Evolutionary conservation across 1,140 invertebrate species (phyloP), one percentile per base, ranked within the genome.

Genomic region (Zaprionus taronus): DNA sequence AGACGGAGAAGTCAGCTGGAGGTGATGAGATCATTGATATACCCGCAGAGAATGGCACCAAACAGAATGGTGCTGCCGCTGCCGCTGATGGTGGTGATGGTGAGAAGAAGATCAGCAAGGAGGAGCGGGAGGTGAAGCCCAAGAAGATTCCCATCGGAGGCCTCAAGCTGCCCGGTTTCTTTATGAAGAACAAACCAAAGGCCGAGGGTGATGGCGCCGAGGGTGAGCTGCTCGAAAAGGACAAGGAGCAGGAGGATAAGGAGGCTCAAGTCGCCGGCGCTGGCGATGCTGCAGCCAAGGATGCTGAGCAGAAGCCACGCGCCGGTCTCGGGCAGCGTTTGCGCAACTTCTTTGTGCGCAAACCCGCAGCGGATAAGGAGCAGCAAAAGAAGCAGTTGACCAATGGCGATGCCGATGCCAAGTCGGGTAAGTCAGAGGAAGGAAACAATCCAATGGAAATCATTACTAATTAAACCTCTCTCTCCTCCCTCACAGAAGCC

Each of bases 131-230:
- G 91, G 95, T 95, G 2, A 96, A 96, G 81, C 96, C 95, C 9
- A 96, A 96, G 87, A 96, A 96, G 91, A 96, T 97, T 82, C 96
- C 96, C 3, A 97, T 97, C 76, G 96, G 96, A 36, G 96, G 96
- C 14, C 96, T 97, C 56, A 96, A 96, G 93, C 96, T 97, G 95
- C 96, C 96, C 5, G 96, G 96, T 31, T 96, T 96, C 92, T 96
- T 97, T 83, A 96, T 96, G 66, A 95, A 95, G 73, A 96, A 95
- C 77, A 95, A 95, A 83, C 96, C 96, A 15, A 83, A 92, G 65
- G 71, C 73, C 2, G 92, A 93, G 57, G 92, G 93, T 47, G 93
- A 93, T 44, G 93, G 92, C 9, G 93, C 93, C 51, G 93, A 93
- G 44, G 93, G 93, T 5, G 93, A 93, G 63, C 67, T 93, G 41